Evolutionary conservation across 2,113 vertebrate species (phyloP), one percentile per base, ranked within the genome.

Genomic region (Scomber scombrus): DNA sequence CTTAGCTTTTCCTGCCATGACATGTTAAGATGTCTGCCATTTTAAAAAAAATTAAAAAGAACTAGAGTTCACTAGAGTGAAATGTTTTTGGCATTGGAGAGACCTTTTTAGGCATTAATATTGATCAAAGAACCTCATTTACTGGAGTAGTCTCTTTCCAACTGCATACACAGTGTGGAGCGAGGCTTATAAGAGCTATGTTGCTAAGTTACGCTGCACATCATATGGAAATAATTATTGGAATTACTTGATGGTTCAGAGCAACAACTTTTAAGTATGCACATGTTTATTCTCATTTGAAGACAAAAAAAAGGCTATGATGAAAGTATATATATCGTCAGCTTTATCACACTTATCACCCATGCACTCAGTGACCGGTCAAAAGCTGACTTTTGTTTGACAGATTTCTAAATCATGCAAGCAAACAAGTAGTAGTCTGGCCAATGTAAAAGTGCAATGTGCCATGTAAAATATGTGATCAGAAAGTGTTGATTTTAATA

Each of bases 141-240:
- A 6, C 14, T 15, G 0, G 4, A 40, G 16, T 12, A 11, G 40
- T 60, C 16, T 16, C 13, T 21, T 52, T 61, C 5, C 15, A 61
- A 9, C 12, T 63, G 16, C 43, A 14, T 5, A 43, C 8, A 26
- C 26, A 11, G 5, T 34, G 18, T 23, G 19, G 43, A 56, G 14
- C 7, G n/a, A 13, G 58, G 14, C 34, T 67, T 46, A 11, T 14
- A 43, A 47, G 43, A 57, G 23, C 14, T 50, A 7, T 15, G 18
- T 10, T 50, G 21, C 14, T 14, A 29, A 12, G 16, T 46, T 47
- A 19, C 40, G 18, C 29, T 40, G 34, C 60, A 21, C 49, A 46
- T 65, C 43, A 55, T 66, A 78, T 75, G 61, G 58, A 62, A 86
- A 78, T 85, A 23, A 75, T 80, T 79, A 66, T 19, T 63, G n/a